Conservation (phyloP, 2,888 invertebrate genomes). For the Athalia circularis region DNA sequence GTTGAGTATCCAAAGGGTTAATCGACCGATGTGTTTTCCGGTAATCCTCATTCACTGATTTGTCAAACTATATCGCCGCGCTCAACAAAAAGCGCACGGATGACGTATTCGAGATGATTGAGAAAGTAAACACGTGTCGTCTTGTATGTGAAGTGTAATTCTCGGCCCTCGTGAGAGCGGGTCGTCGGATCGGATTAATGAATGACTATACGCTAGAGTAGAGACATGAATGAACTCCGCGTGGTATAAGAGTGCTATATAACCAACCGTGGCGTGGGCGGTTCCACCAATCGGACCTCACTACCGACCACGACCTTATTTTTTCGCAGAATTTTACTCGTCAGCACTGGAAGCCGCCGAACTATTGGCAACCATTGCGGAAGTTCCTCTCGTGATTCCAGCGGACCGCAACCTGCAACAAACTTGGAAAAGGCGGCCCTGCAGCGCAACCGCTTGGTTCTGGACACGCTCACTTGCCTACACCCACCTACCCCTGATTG, state of each 20-base stretch:
- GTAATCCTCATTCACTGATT: constrained; percentile 12
- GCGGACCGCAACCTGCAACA: not conserved
- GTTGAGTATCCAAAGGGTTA: constrained; percentile 14
- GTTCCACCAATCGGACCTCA: constrained; percentile 19
- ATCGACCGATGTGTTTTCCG: not conserved
- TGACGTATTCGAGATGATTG: not conserved
- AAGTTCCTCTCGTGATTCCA: constrained; percentile 4
- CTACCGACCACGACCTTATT: constrained; percentile 43
- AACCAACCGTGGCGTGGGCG: constrained; percentile 51
- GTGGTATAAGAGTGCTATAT: constrained; percentile 68
- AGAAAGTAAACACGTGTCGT: too few relatives aligned
- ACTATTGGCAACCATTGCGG: constrained; percentile 18
- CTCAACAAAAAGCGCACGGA: not conserved
- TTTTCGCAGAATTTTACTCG: constrained; percentile 58
- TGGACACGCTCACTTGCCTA: too few relatives aligned
- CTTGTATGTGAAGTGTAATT: not conserved
- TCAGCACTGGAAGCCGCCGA: constrained; percentile 14
- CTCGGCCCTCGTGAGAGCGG: not conserved
- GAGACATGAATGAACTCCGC: constrained; percentile 71
- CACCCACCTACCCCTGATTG: too few relatives aligned
- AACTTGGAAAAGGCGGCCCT: not conserved
- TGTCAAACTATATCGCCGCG: not conserved
- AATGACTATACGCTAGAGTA: constrained; percentile 67
- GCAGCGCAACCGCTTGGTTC: not conserved
- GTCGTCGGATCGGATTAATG: constrained; percentile 65